A percentile compares a stretch with the other conserved stretches of the same genome.
Evolutionary conservation across 1,140 invertebrate genomes (phyloP).

Genomic region (Caenorhabditis tropicalis): DNA sequence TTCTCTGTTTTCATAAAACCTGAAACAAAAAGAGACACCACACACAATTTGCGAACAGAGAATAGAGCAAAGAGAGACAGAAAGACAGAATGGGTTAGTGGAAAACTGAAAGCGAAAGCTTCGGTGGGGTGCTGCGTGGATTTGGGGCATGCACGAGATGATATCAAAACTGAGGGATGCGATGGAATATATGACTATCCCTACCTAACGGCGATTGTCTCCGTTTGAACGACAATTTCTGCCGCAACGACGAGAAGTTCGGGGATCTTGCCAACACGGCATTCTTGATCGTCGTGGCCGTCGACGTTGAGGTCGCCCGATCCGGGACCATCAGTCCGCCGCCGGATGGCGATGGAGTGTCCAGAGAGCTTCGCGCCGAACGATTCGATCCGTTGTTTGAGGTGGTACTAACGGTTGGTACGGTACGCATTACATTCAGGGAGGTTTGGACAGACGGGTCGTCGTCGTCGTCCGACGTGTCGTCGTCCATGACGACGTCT

Average conservation of each 20-base stretch:
- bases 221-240: slow-evolving; percentile 24
- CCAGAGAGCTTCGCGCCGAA: slow-evolving; percentile 24
- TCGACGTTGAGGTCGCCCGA: background rate
- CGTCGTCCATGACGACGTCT: slow-evolving; percentile 81
- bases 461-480: slow-evolving; percentile 80
- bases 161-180: too few species aligned
- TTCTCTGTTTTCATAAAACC: too few species aligned
- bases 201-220: slow-evolving; percentile 28
- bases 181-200: background rate
- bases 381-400: slow-evolving; percentile 25
- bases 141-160: background rate
- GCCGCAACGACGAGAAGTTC: slow-evolving; percentile 16
- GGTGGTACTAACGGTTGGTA: slow-evolving; percentile 8
- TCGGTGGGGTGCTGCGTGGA: background rate
- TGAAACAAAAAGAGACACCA: too few species aligned
- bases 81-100: too few species aligned
- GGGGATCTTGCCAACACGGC: slow-evolving; percentile 8
- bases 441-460: slow-evolving; percentile 76
- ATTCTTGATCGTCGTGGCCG: background rate
- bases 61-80: background rate
- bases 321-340: slow-evolving; percentile 14
- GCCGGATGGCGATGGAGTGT: slow-evolving; percentile 20
- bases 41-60: background rate
- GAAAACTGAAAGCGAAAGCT: background rate
- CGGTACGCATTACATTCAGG: slow-evolving; percentile 62